These are phyloP conservation scores for Sebastes paucispinis DNA, from an alignment of 2,797 vertebrate genomes.

Conservation along the genomic window DNA sequence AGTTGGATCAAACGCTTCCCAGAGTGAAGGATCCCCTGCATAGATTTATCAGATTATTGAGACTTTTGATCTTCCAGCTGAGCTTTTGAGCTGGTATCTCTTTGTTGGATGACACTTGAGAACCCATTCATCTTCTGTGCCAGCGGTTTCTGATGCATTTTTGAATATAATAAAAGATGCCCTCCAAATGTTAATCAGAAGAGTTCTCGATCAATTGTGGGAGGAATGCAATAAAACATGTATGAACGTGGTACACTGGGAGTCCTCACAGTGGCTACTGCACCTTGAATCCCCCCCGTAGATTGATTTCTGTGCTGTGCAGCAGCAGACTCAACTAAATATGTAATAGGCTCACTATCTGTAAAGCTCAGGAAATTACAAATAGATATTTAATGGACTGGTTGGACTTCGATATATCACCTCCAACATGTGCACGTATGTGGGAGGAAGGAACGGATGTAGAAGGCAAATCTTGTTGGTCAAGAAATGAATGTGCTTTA, in stretches of 20 bases:
- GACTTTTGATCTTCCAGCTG: conserved; percentile 30
- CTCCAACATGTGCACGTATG: conserved; percentile 34
- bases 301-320: conserved; percentile 56
- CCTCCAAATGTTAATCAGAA: conserved; percentile 43
- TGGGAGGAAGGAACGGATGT: conserved; percentile 47
- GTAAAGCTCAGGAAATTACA: conserved; percentile 65
- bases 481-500: conserved; percentile 41
- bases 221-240: conserved; percentile 49
- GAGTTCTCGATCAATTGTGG: conserved; percentile 40
- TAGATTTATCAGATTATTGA: conserved; percentile 32
- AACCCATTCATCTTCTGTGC: conserved; percentile 27
- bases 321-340: conserved; percentile 55
- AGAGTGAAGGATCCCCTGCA: conserved; percentile 17
- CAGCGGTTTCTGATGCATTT: conserved; percentile 32
- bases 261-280: conserved; percentile 17
- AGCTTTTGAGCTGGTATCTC: conserved; percentile 40
- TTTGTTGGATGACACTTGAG: conserved; percentile 45
- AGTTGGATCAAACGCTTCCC: conserved; percentile 8
- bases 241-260: conserved; percentile 19
- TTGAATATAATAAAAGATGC: conserved; percentile 23
- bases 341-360: conserved; percentile 64
- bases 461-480: conserved; percentile 40
- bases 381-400: conserved; percentile 74
- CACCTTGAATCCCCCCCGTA: conserved; percentile 16
- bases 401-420: conserved; percentile 63